Conservation (phyloP, 1,140 invertebrate species). For the Dryas iulia region DNA sequence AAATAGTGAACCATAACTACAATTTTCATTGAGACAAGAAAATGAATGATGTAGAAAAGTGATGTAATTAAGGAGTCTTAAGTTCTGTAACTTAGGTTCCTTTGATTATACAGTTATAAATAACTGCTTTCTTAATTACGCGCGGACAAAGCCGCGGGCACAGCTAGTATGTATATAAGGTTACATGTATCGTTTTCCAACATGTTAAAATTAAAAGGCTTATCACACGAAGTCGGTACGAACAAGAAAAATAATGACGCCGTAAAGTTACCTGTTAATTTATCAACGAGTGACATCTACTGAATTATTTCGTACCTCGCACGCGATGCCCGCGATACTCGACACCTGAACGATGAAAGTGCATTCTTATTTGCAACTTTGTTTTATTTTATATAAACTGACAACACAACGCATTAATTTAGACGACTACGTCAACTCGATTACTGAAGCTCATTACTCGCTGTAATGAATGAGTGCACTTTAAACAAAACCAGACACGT, state of each 20-base stretch:
- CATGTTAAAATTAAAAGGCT: conserved; percentile 8
- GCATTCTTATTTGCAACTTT: conserved; percentile 11
- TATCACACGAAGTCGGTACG: neutral
- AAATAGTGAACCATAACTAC: too few species aligned
- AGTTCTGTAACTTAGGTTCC: too few species aligned
- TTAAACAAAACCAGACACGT: conserved; percentile 20
- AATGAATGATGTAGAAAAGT: too few species aligned
- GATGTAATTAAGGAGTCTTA: too few species aligned
- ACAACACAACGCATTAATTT: conserved; percentile 17
- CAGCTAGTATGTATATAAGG: neutral
- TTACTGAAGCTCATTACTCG: conserved; percentile 37
- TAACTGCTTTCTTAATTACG: too few species aligned
- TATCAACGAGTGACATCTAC: conserved; percentile 31
- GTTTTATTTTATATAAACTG: conserved; percentile 23
- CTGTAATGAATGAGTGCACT: conserved; percentile 28
- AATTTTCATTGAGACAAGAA: too few species aligned
- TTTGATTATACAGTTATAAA: too few species aligned
- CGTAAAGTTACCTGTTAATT: conserved; percentile 31
- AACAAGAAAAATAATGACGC: conserved; percentile 23
- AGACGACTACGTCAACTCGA: conserved; percentile 31
- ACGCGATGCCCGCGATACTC: conserved; percentile 6
- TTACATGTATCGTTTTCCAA: neutral
- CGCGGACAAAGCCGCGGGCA: too few species aligned
- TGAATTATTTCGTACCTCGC: conserved; percentile 21
- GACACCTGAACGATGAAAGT: conserved; percentile 12